A percentile compares a stretch with the other conserved stretches of the same genome.
Evolutionary conservation across 2,888 invertebrate species (phyloP).

Genomic region (Limnephilus marmoratus): DNA sequence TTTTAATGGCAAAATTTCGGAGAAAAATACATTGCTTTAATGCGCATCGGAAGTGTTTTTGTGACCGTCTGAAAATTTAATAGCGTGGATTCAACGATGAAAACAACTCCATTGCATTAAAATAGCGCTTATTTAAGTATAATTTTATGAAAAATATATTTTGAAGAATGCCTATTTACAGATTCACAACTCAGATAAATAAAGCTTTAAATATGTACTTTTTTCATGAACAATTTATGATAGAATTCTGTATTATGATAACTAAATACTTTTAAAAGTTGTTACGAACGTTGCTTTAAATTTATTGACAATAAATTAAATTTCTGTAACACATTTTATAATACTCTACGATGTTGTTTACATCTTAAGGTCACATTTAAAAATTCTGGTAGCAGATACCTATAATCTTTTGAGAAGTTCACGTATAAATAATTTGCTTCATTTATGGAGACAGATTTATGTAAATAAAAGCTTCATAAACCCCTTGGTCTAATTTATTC

Average conservation of each 20-base stretch:
- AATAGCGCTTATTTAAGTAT: neutral
- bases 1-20: neutral
- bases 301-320: neutral
- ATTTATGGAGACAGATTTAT: too few relatives aligned
- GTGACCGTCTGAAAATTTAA: neutral
- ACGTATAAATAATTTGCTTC: too few relatives aligned
- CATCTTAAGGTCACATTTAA: neutral
- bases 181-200: neutral
- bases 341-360: neutral
- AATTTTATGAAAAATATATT: neutral
- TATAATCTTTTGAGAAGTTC: neutral
- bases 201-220: neutral
- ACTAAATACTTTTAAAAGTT: neutral
- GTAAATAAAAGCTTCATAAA: too few relatives aligned
- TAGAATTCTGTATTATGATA: neutral
- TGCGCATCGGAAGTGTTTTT: neutral
- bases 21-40: neutral
- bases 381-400: neutral
- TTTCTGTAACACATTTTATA: neutral
- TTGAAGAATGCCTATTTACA: neutral
- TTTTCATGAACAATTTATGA: neutral
- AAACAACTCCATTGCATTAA: neutral
- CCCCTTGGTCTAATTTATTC: too few relatives aligned
- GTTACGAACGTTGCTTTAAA: neutral
- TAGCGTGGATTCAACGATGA: neutral